Percentiles rank a stretch among this genome's conserved stretches.
These are phyloP conservation scores for Hesperia comma DNA, from an alignment of 2,888 invertebrate species.

Conservation along the genomic window DNA sequence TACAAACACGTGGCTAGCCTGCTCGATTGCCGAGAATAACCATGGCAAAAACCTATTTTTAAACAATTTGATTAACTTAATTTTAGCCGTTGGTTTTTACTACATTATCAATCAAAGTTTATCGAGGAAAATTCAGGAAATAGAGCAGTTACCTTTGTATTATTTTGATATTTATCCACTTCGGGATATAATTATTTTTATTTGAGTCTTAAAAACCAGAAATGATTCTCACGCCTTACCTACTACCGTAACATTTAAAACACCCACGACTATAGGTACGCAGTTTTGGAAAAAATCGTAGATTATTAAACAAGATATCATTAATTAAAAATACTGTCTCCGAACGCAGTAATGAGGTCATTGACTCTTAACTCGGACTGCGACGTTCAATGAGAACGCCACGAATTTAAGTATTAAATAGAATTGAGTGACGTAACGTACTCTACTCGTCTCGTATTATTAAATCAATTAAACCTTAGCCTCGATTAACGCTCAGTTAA, in stretches of 20 bases:
- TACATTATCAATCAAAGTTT: too few species aligned
- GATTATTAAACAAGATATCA: slow-evolving; percentile 23
- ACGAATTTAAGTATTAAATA: slow-evolving; percentile 51
- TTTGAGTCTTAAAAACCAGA: background rate
- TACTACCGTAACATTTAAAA: background rate
- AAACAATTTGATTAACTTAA: too few species aligned
- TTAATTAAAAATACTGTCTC: slow-evolving; percentile 39
- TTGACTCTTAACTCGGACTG: slow-evolving; percentile 51
- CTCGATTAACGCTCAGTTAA: slow-evolving; percentile 27
- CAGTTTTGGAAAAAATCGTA: slow-evolving; percentile 20
- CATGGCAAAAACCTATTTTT: too few species aligned
- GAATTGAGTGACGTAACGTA: slow-evolving; percentile 47
- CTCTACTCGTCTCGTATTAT: slow-evolving; percentile 28
- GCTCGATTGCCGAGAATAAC: too few species aligned
- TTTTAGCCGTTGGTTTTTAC: too few species aligned
- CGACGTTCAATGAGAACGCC: slow-evolving; percentile 50
- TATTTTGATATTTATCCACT: too few species aligned
- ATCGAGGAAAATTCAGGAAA: too few species aligned
- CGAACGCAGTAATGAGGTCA: slow-evolving; percentile 57
- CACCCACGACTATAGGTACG: background rate
- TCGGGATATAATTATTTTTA: background rate
- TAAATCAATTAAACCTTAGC: slow-evolving; percentile 37
- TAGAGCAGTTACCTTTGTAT: too few species aligned
- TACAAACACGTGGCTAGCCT: too few species aligned
- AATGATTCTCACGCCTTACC: slow-evolving; percentile 2